Percentiles rank a stretch among this genome's conserved stretches.
phyloP scores from a whole-genome alignment of 2,888 invertebrate species.

The Busseola fusca region DNA sequence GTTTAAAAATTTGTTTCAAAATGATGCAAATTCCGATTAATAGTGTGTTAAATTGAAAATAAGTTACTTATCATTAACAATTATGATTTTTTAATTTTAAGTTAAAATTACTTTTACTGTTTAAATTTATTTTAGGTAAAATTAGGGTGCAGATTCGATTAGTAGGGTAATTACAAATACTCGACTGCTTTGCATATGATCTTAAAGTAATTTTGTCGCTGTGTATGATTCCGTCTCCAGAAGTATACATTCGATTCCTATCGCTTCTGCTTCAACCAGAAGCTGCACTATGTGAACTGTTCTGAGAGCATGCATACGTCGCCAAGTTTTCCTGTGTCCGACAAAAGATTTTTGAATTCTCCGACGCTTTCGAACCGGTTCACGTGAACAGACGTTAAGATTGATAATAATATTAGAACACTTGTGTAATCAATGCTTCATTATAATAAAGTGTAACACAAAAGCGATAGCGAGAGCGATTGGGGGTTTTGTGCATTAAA shows the following conservation, averaged over 20 bases:
- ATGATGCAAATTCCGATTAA: too few species aligned
- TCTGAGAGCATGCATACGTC: neutral
- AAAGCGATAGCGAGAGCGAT: constrained; percentile 27
- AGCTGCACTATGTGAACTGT: neutral
- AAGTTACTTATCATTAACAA: too few species aligned
- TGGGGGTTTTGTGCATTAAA: neutral
- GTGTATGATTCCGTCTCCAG: neutral
- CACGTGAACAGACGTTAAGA: constrained; percentile 10
- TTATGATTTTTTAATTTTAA: too few species aligned
- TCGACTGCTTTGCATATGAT: neutral
- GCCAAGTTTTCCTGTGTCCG: neutral
- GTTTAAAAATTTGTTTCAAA: too few species aligned
- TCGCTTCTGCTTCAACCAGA: neutral
- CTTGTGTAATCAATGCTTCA: constrained; percentile 41
- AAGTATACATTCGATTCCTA: neutral
- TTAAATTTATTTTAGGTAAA: too few species aligned
- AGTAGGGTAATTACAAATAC: neutral
- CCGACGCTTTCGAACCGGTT: neutral
- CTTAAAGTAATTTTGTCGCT: neutral
- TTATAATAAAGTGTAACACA: constrained; percentile 11
- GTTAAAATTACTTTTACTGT: too few species aligned
- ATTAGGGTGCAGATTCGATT: too few species aligned
- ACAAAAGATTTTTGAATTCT: neutral
- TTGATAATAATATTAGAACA: constrained; percentile 19
- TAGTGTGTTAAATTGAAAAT: too few species aligned